These are phyloP conservation scores for Actias luna DNA, from an alignment of 2,888 invertebrate species.

Conservation along the genomic window DNA sequence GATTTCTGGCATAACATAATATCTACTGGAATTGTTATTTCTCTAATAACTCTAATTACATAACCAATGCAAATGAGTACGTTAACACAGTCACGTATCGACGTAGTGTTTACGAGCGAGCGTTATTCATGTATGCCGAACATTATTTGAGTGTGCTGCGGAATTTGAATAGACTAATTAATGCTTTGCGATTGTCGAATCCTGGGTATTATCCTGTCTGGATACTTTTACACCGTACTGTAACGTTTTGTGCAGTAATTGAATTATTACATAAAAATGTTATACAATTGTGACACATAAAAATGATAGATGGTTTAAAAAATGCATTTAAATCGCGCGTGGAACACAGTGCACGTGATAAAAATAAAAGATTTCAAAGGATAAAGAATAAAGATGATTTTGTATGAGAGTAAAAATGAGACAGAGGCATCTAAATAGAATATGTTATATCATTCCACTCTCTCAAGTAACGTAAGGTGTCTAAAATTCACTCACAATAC, in stretches of 20 bases:
- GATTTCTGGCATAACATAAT: neutral
- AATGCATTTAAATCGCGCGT: too few species aligned
- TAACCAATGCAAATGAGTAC: neutral
- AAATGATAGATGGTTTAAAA: too few species aligned
- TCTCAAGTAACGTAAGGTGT: too few species aligned
- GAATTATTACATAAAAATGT: neutral
- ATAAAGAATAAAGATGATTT: too few species aligned
- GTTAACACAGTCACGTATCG: conserved; percentile 12
- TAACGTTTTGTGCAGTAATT: neutral
- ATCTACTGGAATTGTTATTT: neutral
- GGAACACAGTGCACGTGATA: too few species aligned
- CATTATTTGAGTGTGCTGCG: conserved; percentile 19
- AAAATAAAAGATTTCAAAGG: too few species aligned
- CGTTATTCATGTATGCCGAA: conserved; percentile 1
- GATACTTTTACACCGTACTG: conserved; percentile 9
- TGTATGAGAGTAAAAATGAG: too few species aligned
- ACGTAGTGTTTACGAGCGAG: neutral
- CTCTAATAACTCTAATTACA: neutral
- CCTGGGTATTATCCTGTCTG: conserved; percentile 10
- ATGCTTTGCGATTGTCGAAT: conserved; percentile 15
- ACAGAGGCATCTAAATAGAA: too few species aligned
- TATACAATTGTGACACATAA: neutral
- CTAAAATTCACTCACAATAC: too few species aligned
- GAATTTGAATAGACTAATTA: conserved; percentile 26
- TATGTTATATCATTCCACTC: too few species aligned